Conservation (phyloP, 1,140 invertebrate genomes). For the Atta cephalotes region DNA sequence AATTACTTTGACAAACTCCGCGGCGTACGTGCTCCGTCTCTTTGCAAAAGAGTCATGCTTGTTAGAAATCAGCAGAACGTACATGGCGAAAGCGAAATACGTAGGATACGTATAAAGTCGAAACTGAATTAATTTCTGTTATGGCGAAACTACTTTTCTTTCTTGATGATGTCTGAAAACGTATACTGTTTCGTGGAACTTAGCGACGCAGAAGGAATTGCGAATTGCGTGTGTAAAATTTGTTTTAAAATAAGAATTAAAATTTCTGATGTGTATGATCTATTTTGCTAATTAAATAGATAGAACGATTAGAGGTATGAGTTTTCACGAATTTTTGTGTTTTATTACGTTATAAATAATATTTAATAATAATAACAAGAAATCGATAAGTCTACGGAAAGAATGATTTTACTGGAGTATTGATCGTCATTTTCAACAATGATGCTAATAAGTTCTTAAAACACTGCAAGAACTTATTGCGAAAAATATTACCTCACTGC, state of each 20-base stretch:
- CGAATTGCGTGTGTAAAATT: conserved; percentile 25
- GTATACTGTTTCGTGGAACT: conserved; percentile 2
- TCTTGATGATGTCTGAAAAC: neutral
- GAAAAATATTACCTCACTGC: no score
- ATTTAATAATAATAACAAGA: no score
- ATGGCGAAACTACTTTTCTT: conserved; percentile 33
- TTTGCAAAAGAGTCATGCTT: conserved; percentile 55
- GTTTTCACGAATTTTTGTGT: neutral
- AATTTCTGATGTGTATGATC: neutral
- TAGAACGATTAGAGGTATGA: neutral
- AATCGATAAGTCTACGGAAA: no score
- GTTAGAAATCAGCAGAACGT: conserved; percentile 59
- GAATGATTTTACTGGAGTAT: no score
- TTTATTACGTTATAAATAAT: neutral
- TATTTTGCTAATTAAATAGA: neutral
- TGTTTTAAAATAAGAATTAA: neutral
- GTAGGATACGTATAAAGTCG: neutral
- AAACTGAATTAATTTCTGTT: conserved; percentile 62
- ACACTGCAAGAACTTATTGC: no score
- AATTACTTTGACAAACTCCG: conserved; percentile 83
- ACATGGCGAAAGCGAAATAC: conserved; percentile 17
- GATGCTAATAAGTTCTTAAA: no score
- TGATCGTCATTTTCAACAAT: no score
- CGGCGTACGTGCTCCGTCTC: conserved; percentile 67
- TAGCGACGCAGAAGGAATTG: conserved; percentile 16